phyloP scores from a whole-genome alignment of 2,888 invertebrate species.

The Sialis fuliginosa region DNA sequence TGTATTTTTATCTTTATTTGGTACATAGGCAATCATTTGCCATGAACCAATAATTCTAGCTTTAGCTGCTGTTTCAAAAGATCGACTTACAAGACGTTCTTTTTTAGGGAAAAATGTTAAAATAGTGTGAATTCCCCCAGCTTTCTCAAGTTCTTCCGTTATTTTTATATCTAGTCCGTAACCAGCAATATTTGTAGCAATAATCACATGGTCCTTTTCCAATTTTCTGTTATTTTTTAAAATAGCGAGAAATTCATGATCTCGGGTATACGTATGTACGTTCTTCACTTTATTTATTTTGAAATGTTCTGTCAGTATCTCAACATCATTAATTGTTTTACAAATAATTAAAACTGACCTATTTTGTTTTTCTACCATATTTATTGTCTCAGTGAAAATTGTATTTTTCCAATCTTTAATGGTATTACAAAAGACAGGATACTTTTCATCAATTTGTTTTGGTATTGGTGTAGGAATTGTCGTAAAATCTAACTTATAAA shows the following conservation, averaged over 20 bases:
- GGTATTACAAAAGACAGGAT: constrained; percentile 9
- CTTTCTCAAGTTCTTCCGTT: constrained; percentile 10
- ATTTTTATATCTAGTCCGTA: constrained; percentile 22
- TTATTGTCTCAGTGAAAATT: constrained; percentile 7
- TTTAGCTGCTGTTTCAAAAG: constrained; percentile 21
- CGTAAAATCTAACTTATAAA: constrained; percentile 16
- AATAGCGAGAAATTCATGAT: constrained; percentile 8
- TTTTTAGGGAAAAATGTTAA: constrained; percentile 22
- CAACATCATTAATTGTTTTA: constrained; percentile 11
- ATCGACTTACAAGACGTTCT: constrained; percentile 21
- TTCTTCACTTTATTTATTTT: constrained; percentile 1
- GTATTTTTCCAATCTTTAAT: constrained; percentile 8
- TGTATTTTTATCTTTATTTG: constrained; percentile 3
- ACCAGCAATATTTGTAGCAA: constrained; percentile 24
- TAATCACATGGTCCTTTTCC: constrained; percentile 14
- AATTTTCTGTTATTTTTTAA: constrained; percentile 8
- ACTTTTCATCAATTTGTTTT: constrained; percentile 13
- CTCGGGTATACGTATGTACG: constrained; percentile 9
- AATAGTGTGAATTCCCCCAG: constrained; percentile 22
- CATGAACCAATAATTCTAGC: constrained; percentile 19
- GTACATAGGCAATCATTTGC: constrained; percentile 12
- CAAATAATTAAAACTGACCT: constrained; percentile 18
- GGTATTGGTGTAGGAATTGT: constrained; percentile 16
- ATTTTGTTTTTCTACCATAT: constrained; percentile 6
- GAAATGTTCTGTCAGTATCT: constrained; percentile 9